phyloP scores from a whole-genome alignment of 2,888 invertebrate genomes.

The Emmelina monodactyla region DNA sequence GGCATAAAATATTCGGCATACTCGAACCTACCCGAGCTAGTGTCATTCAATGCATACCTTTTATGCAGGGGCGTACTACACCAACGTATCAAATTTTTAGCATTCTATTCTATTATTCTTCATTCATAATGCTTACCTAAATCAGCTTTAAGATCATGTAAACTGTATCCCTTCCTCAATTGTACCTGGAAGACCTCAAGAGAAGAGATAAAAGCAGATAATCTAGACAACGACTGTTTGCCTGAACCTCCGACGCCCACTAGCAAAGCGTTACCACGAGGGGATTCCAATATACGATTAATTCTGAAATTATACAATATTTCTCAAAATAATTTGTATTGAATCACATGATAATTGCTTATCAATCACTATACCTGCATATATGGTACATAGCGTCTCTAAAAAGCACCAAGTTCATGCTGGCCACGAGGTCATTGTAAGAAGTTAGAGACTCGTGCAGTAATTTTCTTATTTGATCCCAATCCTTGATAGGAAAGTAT shows the following conservation, averaged over 20 bases:
- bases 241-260: slow-evolving; percentile 96
- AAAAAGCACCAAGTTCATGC: slow-evolving; percentile 93
- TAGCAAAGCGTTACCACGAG: slow-evolving; percentile 89
- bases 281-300: slow-evolving; percentile 90
- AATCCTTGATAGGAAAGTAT: slow-evolving; percentile 81
- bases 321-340: background rate
- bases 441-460: slow-evolving; percentile 81
- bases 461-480: slow-evolving; percentile 74
- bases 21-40: too few relatives aligned
- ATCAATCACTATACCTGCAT: slow-evolving; percentile 70
- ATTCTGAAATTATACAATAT: slow-evolving; percentile 73
- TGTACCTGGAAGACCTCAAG: slow-evolving; percentile 94
- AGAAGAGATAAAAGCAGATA: slow-evolving; percentile 89
- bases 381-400: slow-evolving; percentile 95
- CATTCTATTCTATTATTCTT: too few relatives aligned
- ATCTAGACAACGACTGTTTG: slow-evolving; percentile 88
- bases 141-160: slow-evolving; percentile 80
- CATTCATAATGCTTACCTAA: slow-evolving; percentile 52
- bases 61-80: too few relatives aligned
- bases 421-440: slow-evolving; percentile 90
- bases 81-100: too few relatives aligned
- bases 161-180: slow-evolving; percentile 86
- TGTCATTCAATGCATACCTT: too few relatives aligned
- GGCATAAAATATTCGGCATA: too few relatives aligned
- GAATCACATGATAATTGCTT: too few relatives aligned